These are phyloP conservation scores for Heliconius erato DNA, from an alignment of 2,888 invertebrate genomes.

Conservation along the genomic window DNA sequence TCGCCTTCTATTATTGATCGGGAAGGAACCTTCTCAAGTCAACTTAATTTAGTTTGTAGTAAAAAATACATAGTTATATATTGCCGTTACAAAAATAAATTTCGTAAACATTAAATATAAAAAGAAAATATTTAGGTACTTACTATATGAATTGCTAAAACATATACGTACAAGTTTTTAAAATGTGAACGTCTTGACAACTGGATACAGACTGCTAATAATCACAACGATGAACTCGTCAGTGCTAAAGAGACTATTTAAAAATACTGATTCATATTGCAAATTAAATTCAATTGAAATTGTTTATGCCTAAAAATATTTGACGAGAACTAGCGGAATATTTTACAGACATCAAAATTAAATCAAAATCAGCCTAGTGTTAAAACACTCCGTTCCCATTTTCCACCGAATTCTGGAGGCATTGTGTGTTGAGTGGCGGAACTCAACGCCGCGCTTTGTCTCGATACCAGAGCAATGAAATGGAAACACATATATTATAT, in stretches of 20 bases:
- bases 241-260: conserved; percentile 19
- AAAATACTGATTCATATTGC: conserved; percentile 17
- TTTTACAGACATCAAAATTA: too few species aligned
- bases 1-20: conserved; percentile 26
- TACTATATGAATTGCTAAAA: neutral
- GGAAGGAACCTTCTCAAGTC: neutral
- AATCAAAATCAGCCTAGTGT: too few species aligned
- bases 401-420: too few species aligned
- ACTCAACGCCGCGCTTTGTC: too few species aligned
- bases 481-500: neutral
- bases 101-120: neutral
- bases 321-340: too few species aligned
- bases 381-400: too few species aligned
- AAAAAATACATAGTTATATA: neutral
- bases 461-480: too few species aligned
- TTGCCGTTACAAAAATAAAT: neutral
- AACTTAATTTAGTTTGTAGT: neutral
- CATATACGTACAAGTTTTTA: neutral
- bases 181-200: conserved; percentile 32
- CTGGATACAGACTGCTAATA: conserved; percentile 38
- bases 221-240: neutral
- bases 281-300: neutral
- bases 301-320: neutral
- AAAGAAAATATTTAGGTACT: neutral
- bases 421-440: too few species aligned